Percentiles rank a stretch among this genome's conserved stretches.
Conservation (phyloP, 1,140 invertebrate species). For the Solenopsis invicta region DNA sequence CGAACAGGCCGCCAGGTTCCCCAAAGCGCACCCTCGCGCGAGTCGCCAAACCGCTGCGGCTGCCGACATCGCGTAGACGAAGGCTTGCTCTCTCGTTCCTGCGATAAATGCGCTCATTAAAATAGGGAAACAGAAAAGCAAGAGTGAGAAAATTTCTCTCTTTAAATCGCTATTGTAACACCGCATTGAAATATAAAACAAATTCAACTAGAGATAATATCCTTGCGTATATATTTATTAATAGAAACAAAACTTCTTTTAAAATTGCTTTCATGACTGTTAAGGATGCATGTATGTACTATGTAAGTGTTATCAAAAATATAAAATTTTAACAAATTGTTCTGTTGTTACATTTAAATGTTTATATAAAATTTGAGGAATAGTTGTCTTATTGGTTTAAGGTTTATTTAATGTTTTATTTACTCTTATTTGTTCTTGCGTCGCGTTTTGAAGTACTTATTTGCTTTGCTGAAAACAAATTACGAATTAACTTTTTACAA, state of each 20-base stretch:
- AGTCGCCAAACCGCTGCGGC: constrained; percentile 91
- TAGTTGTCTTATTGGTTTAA: no score
- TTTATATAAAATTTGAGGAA: no score
- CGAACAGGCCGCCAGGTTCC: constrained; percentile 89
- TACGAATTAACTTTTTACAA: no score
- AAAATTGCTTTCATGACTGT: background rate
- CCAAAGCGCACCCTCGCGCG: constrained; percentile 90
- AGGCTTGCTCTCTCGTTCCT: constrained; percentile 93
- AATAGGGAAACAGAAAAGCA: background rate
- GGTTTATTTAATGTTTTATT: no score
- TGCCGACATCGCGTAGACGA: constrained; percentile 91
- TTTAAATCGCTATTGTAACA: background rate
- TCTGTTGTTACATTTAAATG: no score
- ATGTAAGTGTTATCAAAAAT: no score
- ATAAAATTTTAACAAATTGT: no score
- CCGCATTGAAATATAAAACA: background rate
- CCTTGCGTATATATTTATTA: constrained; percentile 7
- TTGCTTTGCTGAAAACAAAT: no score
- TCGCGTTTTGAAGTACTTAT: no score
- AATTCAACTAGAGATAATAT: background rate
- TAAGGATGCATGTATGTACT: no score
- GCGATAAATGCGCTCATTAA: constrained; percentile 40
- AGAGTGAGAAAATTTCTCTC: background rate
- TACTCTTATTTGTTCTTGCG: no score
- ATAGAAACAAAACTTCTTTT: background rate